Evolutionary conservation across 2,797 vertebrate genomes (phyloP).

Genomic region (Manis pentadactyla): DNA sequence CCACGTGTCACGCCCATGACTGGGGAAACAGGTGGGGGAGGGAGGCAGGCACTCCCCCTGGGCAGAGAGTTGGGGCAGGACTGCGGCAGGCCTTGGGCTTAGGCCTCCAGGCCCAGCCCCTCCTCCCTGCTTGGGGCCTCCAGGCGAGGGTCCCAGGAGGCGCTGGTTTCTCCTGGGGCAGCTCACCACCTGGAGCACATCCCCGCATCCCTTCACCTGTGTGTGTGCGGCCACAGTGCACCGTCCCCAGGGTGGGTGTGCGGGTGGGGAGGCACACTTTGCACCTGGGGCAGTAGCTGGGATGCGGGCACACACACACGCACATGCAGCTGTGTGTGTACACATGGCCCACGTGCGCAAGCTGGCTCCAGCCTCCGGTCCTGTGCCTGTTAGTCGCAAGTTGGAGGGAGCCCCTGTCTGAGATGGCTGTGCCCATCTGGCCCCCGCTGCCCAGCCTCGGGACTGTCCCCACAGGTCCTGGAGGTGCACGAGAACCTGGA

Average conservation of each 20-base stretch:
- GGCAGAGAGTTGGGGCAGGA: background rate
- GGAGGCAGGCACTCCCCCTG: background rate
- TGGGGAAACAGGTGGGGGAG: background rate
- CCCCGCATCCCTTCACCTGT: accelerated
- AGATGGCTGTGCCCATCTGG: background rate
- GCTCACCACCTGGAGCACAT: accelerated
- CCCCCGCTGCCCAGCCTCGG: too few species aligned
- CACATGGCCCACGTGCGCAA: accelerated
- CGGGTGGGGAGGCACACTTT: background rate
- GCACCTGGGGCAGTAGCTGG: background rate
- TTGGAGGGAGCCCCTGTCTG: background rate
- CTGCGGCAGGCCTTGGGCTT: background rate
- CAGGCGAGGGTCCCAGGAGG: background rate
- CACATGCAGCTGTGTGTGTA: too few species aligned
- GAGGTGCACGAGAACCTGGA: slow-evolving; percentile 98
- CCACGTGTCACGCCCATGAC: background rate
- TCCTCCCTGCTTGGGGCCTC: too few species aligned
- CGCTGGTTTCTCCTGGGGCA: background rate
- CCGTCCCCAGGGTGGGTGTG: accelerated
- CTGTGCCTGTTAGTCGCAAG: background rate
- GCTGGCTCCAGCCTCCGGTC: background rate
- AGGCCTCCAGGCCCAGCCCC: background rate
- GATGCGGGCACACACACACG: background rate
- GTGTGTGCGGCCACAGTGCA: accelerated
- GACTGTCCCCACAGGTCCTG: slow-evolving; percentile 90